phyloP scores from a whole-genome alignment of 2,797 vertebrate genomes.

The Emys orbicularis region DNA sequence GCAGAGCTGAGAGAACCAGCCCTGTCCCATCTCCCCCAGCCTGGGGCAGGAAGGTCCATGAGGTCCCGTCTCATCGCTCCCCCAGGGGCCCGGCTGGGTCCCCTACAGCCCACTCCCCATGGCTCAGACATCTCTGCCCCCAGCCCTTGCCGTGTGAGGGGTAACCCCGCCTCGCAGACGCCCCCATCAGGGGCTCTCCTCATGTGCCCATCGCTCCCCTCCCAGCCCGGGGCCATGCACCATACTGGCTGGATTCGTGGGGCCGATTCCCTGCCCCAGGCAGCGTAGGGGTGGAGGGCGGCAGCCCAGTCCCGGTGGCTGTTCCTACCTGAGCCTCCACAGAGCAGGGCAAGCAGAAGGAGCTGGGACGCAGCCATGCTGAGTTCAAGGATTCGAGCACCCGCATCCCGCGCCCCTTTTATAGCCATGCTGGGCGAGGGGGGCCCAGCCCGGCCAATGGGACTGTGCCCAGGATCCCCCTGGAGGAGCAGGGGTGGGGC shows the following conservation, averaged over 20 bases:
- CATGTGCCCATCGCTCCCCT: background rate
- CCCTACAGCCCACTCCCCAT: background rate
- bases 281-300: too few relatives aligned
- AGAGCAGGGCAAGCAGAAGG: background rate
- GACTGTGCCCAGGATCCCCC: too few relatives aligned
- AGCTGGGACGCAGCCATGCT: background rate
- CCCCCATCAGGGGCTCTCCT: background rate
- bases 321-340: background rate
- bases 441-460: too few relatives aligned
- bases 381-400: too few relatives aligned
- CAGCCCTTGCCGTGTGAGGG: background rate
- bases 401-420: background rate
- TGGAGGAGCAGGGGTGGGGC: too few relatives aligned
- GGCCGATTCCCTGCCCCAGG: too few relatives aligned
- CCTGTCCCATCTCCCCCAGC: background rate
- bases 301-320: too few relatives aligned
- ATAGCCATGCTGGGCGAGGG: background rate
- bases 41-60: background rate
- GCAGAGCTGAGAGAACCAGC: background rate
- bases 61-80: background rate
- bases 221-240: background rate
- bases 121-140: background rate
- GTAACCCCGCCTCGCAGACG: background rate
- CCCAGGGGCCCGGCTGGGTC: too few relatives aligned
- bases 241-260: too few relatives aligned